Evolutionary conservation across 2,113 vertebrate species (phyloP).

Genomic region (Pseudopodoces humilis): DNA sequence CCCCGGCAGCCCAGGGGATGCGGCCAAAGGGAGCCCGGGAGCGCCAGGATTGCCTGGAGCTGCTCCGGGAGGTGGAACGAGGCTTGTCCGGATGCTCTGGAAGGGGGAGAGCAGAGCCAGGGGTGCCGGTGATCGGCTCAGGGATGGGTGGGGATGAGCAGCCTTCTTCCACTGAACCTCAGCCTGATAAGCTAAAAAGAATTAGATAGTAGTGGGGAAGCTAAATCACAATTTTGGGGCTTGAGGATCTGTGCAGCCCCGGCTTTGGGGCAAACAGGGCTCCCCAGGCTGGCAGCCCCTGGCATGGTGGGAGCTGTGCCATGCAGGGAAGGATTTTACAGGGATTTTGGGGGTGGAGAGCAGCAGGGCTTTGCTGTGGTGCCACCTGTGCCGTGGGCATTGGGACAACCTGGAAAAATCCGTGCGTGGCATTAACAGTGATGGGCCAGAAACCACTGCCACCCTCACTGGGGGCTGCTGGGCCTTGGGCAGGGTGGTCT

Average conservation of each 20-base stretch:
- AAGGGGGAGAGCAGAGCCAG: accelerated
- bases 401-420: neutral
- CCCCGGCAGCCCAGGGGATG: neutral
- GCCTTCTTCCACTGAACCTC: neutral
- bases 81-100: neutral
- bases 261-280: neutral
- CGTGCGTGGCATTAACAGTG: accelerated
- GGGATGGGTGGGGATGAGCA: neutral
- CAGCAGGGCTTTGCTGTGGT: neutral
- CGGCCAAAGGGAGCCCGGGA: neutral
- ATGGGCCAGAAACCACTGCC: accelerated
- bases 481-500: neutral
- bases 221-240: neutral
- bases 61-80: neutral
- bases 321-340: accelerated
- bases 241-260: neutral
- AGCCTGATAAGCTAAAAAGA: neutral
- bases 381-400: too few species aligned
- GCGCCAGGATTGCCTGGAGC: neutral
- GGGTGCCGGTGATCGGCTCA: neutral
- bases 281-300: neutral
- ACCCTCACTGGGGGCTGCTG: neutral
- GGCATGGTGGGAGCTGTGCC: neutral
- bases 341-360: neutral
- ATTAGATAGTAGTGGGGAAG: neutral